These are phyloP conservation scores for Terrapene triunguis DNA, from an alignment of 2,113 vertebrate genomes.

Conservation along the genomic window DNA sequence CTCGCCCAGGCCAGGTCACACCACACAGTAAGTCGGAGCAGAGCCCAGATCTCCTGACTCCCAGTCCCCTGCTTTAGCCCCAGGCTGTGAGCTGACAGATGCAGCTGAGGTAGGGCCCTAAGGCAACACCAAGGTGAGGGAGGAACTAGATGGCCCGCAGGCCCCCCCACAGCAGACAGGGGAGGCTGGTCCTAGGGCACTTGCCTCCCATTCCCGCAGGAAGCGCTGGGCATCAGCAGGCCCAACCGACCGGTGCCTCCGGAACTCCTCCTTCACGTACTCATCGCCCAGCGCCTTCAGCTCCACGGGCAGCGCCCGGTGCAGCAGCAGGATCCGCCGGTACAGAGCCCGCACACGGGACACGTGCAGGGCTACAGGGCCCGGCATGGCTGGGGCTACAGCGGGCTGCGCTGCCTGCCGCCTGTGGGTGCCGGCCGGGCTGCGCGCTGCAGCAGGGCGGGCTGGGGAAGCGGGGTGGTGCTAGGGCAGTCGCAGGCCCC, in stretches of 20 bases:
- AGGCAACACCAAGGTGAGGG: neutral
- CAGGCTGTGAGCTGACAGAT: neutral
- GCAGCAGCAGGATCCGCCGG: constrained; percentile 86
- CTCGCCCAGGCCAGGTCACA: neutral
- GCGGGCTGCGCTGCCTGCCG: neutral
- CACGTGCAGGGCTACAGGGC: constrained; percentile 34
- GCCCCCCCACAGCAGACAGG: no score
- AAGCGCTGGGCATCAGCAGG: constrained; percentile 83
- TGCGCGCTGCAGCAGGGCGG: no score
- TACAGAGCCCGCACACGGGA: constrained; percentile 82
- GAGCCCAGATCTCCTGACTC: neutral
- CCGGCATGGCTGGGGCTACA: neutral
- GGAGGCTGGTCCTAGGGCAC: constrained; percentile 22
- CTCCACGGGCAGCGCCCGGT: constrained; percentile 86
- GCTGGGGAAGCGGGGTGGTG: no score
- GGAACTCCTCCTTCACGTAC: constrained; percentile 93
- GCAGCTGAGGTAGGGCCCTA: neutral
- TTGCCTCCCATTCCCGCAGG: constrained; percentile 92
- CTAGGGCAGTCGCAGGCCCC: neutral
- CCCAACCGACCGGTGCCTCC: constrained; percentile 80
- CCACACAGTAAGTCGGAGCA: neutral
- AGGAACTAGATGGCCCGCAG: no score
- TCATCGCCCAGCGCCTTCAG: constrained; percentile 88
- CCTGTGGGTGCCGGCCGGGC: neutral
- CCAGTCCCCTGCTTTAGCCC: neutral